phyloP scores from a whole-genome alignment of 2,888 invertebrate genomes.

The Drosophila longiperda region DNA sequence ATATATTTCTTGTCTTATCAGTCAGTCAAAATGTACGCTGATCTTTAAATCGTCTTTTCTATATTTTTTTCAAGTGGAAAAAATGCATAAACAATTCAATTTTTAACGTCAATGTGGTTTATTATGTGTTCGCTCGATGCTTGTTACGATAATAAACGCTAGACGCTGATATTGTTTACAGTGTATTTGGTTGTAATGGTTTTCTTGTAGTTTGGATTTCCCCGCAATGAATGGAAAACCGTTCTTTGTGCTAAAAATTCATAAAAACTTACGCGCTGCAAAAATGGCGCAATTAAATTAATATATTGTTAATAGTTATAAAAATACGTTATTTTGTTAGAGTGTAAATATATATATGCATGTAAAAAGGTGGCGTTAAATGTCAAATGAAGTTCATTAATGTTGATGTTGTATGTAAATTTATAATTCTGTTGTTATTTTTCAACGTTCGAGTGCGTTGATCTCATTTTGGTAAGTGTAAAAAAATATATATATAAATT shows the following conservation, averaged over 20 bases:
- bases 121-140: constrained; percentile 82
- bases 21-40: constrained; percentile 66
- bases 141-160: constrained; percentile 83
- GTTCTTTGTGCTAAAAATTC: constrained; percentile 57
- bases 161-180: constrained; percentile 60
- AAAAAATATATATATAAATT: not conserved
- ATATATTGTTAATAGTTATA: constrained; percentile 39
- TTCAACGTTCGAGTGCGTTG: constrained; percentile 41
- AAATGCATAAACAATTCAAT: constrained; percentile 31
- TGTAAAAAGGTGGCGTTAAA: constrained; percentile 17
- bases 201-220: constrained; percentile 26
- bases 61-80: constrained; percentile 31
- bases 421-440: constrained; percentile 33
- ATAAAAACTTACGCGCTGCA: constrained; percentile 72
- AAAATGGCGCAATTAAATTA: constrained; percentile 51
- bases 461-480: constrained; percentile 27
- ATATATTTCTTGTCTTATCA: constrained; percentile 39
- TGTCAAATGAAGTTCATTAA: constrained; percentile 35
- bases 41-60: constrained; percentile 34
- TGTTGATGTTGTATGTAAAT: constrained; percentile 16
- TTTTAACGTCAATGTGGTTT: constrained; percentile 72
- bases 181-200: constrained; percentile 36
- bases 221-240: constrained; percentile 33
- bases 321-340: constrained; percentile 6
- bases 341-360: constrained; percentile 20